Conservation (phyloP, 1,140 invertebrate genomes). For the Agrilus planipennis region DNA sequence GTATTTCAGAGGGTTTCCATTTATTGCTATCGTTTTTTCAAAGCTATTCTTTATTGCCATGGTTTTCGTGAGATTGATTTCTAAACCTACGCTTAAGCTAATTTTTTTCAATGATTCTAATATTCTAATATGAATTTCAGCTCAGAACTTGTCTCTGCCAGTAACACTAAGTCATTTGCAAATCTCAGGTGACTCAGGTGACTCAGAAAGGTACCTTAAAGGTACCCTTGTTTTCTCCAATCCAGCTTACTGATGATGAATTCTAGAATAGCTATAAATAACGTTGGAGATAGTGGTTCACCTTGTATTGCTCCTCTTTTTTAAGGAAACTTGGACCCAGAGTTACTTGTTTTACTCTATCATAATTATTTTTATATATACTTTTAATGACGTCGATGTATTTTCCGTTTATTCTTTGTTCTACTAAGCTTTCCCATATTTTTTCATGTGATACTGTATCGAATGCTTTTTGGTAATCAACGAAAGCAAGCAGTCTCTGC, state of each 20-base stretch:
- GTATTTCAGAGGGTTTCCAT: no score
- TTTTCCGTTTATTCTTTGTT: not conserved
- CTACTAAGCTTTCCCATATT: conserved; percentile 1
- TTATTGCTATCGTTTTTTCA: no score
- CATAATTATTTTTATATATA: not conserved
- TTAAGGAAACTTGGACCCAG: no score
- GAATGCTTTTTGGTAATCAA: conserved; percentile 11
- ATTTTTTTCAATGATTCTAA: conserved; percentile 8
- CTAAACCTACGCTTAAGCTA: conserved; percentile 8
- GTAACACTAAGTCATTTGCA: conserved; percentile 26
- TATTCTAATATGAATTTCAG: conserved; percentile 9
- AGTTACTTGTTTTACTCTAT: not conserved
- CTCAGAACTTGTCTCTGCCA: conserved; percentile 4
- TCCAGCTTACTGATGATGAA: not conserved
- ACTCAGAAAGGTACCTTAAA: not conserved
- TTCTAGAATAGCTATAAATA: conserved; percentile 2
- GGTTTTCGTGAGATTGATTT: conserved; percentile 13
- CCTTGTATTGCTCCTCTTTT: conserved; percentile 1
- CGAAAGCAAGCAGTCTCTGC: conserved; percentile 7
- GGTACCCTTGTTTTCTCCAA: not conserved
- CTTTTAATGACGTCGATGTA: not conserved
- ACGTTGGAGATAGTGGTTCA: not conserved
- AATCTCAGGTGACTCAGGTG: conserved; percentile 29
- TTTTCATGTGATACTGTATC: conserved; percentile 6
- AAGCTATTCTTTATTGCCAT: no score